Conservation (phyloP, 2,113 vertebrate genomes). For the Micromys minutus region DNA sequence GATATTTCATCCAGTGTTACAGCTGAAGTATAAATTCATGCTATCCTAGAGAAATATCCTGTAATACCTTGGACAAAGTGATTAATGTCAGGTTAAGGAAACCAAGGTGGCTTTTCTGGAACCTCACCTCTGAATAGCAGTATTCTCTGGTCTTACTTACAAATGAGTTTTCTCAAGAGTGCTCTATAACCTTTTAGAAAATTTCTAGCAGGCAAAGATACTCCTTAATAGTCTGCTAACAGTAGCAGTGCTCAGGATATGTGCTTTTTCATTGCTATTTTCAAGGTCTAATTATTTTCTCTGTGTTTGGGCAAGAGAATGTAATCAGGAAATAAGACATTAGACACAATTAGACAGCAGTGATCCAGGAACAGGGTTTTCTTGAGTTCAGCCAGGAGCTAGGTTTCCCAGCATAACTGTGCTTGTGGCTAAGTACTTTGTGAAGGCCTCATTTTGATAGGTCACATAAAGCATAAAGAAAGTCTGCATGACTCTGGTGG, state of each 20-base stretch:
- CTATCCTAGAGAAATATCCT: not conserved
- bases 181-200: conserved; percentile 55
- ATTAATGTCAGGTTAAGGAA: not conserved
- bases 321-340: conserved; percentile 65
- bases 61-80: not conserved
- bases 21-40: conserved; percentile 1
- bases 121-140: not conserved
- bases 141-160: conserved; percentile 47
- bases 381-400: conserved; percentile 45
- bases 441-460: conserved; percentile 10
- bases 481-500: not conserved
- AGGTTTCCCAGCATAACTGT: conserved; percentile 24
- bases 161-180: not conserved
- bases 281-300: conserved; percentile 73
- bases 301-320: conserved; percentile 60
- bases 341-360: conserved; percentile 33
- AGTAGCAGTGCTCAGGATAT: conserved; percentile 42
- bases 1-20: not conserved
- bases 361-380: conserved; percentile 22
- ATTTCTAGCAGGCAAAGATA: not conserved
- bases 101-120: not conserved
- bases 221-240: not conserved
- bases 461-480: conserved; percentile 36
- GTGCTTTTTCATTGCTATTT: conserved; percentile 58
- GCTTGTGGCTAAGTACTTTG: conserved; percentile 11